Percentiles rank a stretch among this genome's conserved stretches.
These are phyloP conservation scores for Pyrrhura leucotis DNA, from an alignment of 2,797 vertebrate species.

Conservation along the genomic window DNA sequence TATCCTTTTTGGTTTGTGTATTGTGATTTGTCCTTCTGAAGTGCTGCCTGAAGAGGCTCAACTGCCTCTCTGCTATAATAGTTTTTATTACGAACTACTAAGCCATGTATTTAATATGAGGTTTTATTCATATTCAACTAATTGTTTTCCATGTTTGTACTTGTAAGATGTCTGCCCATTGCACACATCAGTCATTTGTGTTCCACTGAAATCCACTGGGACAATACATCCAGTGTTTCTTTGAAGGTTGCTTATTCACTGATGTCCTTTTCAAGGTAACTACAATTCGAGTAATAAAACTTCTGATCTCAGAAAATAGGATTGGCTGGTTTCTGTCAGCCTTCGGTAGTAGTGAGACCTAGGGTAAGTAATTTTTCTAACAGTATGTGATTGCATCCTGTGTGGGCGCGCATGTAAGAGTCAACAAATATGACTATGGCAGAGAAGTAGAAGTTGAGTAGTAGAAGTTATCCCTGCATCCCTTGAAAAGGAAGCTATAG, in stretches of 20 bases:
- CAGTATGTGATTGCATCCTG: neutral
- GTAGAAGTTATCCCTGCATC: neutral
- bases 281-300: neutral
- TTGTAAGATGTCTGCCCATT: neutral
- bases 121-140: neutral
- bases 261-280: neutral
- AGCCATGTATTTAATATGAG: neutral
- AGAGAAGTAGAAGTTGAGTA: neutral
- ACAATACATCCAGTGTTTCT: neutral
- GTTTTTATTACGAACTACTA: neutral
- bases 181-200: fast-evolving
- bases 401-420: neutral
- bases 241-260: neutral
- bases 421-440: fast-evolving
- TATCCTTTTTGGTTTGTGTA: neutral
- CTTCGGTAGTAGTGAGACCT: neutral
- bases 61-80: neutral
- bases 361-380: neutral
- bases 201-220: neutral
- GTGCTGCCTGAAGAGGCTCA: neutral
- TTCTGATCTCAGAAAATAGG: neutral
- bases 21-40: neutral
- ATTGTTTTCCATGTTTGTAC: neutral
- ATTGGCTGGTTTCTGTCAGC: neutral
- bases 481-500: neutral